These are phyloP conservation scores for Intellagama lesueurii DNA, from an alignment of 2,797 vertebrate genomes.

Conservation along the genomic window DNA sequence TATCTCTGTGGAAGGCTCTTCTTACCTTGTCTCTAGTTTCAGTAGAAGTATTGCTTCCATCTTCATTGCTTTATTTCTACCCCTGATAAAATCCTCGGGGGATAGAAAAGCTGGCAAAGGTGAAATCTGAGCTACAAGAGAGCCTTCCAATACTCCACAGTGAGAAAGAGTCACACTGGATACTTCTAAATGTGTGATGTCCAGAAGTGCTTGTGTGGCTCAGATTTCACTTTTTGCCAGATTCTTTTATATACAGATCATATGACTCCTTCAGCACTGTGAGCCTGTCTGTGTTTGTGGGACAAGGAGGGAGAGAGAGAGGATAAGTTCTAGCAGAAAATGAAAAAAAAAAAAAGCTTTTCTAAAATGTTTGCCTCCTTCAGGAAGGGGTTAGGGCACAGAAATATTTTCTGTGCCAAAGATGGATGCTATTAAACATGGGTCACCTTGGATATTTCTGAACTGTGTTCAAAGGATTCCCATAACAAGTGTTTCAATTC, in stretches of 20 bases:
- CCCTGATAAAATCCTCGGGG: slow-evolving; percentile 65
- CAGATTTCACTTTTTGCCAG: slow-evolving; percentile 16
- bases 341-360: slow-evolving; percentile 14
- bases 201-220: background rate
- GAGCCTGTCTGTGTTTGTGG: slow-evolving; percentile 1
- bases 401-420: slow-evolving; percentile 7
- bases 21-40: slow-evolving; percentile 64
- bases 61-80: slow-evolving; percentile 55
- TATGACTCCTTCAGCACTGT: slow-evolving; percentile 63
- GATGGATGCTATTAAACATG: slow-evolving; percentile 23
- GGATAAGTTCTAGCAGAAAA: slow-evolving; percentile 32
- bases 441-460: slow-evolving; percentile 7
- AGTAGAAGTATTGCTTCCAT: slow-evolving; percentile 46
- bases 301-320: background rate
- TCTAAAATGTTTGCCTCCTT: slow-evolving; percentile 41
- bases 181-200: slow-evolving; percentile 21
- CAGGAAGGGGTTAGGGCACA: slow-evolving; percentile 15
- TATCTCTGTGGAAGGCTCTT: slow-evolving; percentile 43
- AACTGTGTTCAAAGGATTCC: slow-evolving; percentile 51
- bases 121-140: slow-evolving; percentile 68
- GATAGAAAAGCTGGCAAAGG: slow-evolving; percentile 68
- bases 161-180: slow-evolving; percentile 57
- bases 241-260: slow-evolving; percentile 51
- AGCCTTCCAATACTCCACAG: slow-evolving; percentile 48
- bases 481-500: slow-evolving; percentile 62